phyloP scores from a whole-genome alignment of 2,797 vertebrate genomes.

The Ambastaia sidthimunki region DNA sequence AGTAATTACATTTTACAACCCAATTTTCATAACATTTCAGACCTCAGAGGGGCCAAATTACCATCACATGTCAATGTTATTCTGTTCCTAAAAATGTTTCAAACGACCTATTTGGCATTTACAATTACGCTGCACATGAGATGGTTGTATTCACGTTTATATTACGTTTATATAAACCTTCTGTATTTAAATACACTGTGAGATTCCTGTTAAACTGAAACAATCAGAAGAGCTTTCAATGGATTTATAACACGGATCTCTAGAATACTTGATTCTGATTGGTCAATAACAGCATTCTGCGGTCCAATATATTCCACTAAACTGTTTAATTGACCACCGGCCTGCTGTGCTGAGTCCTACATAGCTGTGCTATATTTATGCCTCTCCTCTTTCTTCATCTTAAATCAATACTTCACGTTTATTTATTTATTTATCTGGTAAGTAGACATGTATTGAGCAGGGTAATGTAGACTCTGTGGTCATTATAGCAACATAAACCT shows the following conservation, averaged over 20 bases:
- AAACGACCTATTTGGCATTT: too few species aligned
- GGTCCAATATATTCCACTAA: not conserved
- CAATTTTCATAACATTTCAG: too few species aligned
- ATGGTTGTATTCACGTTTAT: too few species aligned
- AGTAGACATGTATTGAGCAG: not conserved
- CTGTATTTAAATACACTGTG: not conserved
- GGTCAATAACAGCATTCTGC: slow-evolving; percentile 3
- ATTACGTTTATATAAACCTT: not conserved
- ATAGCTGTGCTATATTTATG: not conserved
- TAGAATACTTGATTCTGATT: not conserved
- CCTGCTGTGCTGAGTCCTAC: not conserved
- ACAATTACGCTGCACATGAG: too few species aligned
- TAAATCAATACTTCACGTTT: not conserved
- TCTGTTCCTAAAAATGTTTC: too few species aligned
- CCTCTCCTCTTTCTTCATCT: not conserved
- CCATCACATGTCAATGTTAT: too few species aligned
- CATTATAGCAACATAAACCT: not conserved
- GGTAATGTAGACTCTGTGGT: not conserved
- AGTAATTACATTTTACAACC: too few species aligned
- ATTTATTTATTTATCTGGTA: slow-evolving; percentile 1
- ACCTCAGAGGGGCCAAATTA: too few species aligned
- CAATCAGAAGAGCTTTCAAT: not conserved
- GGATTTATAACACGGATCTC: not conserved
- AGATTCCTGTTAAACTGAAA: not conserved
- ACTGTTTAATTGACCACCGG: not conserved